A percentile compares a stretch with the other conserved stretches of the same genome.
These are phyloP conservation scores for Yoshiicerus persimilis DNA, from an alignment of 1,140 invertebrate genomes.

Conservation along the genomic window DNA sequence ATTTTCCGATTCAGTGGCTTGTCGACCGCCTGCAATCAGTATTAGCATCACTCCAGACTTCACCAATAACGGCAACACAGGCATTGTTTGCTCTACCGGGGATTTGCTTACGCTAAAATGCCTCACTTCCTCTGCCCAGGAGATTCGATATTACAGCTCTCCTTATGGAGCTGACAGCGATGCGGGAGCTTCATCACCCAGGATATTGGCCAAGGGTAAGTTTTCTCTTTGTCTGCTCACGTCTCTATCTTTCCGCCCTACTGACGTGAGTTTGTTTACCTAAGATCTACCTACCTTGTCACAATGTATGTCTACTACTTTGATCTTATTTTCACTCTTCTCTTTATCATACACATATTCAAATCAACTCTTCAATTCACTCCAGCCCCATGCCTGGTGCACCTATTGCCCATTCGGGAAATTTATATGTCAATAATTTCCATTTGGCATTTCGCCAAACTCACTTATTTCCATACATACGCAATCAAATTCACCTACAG, in stretches of 20 bases:
- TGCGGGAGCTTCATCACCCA: constrained; percentile 12
- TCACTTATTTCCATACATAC: not conserved
- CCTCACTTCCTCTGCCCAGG: constrained; percentile 74
- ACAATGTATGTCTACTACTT: not conserved
- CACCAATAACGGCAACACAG: constrained; percentile 67
- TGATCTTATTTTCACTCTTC: not conserved
- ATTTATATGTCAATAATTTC: not conserved
- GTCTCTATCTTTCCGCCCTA: not conserved
- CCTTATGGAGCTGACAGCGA: not conserved
- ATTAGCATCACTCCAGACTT: constrained; percentile 71
- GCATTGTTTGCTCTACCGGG: constrained; percentile 73
- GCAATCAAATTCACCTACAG: not conserved
- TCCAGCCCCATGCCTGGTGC: too few species aligned
- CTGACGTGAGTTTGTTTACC: not conserved
- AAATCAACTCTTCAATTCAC: too few species aligned
- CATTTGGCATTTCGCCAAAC: not conserved
- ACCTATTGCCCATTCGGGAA: not conserved
- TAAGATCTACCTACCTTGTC: not conserved
- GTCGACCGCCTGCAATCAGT: constrained; percentile 57
- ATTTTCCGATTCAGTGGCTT: constrained; percentile 70
- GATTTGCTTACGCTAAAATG: constrained; percentile 71
- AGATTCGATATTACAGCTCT: constrained; percentile 66
- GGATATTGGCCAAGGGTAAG: constrained; percentile 30
- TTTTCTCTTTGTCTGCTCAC: not conserved
- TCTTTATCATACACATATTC: too few species aligned